Percentiles rank a stretch among this genome's conserved stretches.
Conservation (phyloP, 2,113 vertebrate genomes). For the Hiodon alosoides region DNA sequence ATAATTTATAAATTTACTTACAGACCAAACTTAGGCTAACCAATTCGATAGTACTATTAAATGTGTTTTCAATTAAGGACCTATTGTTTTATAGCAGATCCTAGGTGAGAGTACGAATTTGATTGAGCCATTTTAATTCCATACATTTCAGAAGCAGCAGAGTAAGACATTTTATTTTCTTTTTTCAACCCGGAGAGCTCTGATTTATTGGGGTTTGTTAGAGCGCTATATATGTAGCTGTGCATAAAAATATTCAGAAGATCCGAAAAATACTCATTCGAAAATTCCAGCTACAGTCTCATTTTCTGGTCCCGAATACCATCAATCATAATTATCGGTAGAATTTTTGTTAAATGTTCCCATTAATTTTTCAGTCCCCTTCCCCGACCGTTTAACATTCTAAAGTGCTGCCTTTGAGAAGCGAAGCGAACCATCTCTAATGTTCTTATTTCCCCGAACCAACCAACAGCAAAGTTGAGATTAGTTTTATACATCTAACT, state of each 20-base stretch:
- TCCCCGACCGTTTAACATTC: slow-evolving; percentile 58
- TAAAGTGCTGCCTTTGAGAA: slow-evolving; percentile 65
- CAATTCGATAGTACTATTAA: slow-evolving; percentile 48
- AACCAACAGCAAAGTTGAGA: slow-evolving; percentile 90
- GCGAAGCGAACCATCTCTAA: slow-evolving; percentile 83
- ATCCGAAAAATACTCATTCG: no score
- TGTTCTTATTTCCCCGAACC: slow-evolving; percentile 81
- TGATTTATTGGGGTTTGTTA: slow-evolving; percentile 4
- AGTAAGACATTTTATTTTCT: background rate
- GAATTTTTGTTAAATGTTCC: background rate
- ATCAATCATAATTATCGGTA: background rate
- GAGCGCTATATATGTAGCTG: no score
- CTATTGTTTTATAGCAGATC: background rate
- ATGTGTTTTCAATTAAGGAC: slow-evolving; percentile 13
- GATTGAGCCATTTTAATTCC: slow-evolving; percentile 6
- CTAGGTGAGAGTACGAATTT: background rate
- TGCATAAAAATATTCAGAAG: no score
- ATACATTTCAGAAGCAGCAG: slow-evolving; percentile 17
- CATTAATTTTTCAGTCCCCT: slow-evolving; percentile 28
- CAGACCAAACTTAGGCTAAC: slow-evolving; percentile 47
- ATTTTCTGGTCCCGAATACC: background rate
- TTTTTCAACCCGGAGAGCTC: no score
- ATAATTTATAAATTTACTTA: slow-evolving; percentile 53
- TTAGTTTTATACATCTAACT: slow-evolving; percentile 86
- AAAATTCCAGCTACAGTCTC: no score